phyloP scores from a whole-genome alignment of 2,797 vertebrate genomes.

The Cirrhinus mrigala region DNA sequence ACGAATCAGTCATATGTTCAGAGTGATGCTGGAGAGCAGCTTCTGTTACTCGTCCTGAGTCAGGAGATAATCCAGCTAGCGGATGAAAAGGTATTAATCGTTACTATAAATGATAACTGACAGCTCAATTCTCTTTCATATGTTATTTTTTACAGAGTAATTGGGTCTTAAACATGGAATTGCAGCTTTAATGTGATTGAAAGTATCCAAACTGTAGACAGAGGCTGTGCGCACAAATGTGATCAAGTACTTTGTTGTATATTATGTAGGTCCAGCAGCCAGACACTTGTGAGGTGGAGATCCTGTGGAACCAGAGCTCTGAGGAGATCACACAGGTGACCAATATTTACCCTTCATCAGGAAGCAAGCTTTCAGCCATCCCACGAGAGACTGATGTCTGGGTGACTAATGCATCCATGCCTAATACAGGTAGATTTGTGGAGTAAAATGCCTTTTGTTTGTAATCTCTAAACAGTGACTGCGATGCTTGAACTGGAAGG shows the following conservation, averaged over 20 bases:
- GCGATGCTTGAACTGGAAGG: not conserved
- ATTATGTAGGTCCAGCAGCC: conserved; percentile 87
- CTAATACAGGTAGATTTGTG: conserved; percentile 81
- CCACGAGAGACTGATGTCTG: conserved; percentile 85
- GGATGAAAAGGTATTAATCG: conserved; percentile 47
- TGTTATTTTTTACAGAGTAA: not conserved
- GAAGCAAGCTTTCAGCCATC: conserved; percentile 88
- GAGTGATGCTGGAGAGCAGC: conserved; percentile 79
- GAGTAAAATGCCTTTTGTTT: not conserved
- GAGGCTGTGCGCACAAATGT: too few species aligned
- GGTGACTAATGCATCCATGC: conserved; percentile 83
- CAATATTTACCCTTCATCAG: conserved; percentile 85
- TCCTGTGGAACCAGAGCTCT: conserved; percentile 86
- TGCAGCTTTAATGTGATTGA: not conserved
- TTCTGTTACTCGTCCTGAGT: conserved; percentile 85
- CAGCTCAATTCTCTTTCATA: not conserved
- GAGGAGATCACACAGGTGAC: conserved; percentile 85
- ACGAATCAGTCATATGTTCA: conserved; percentile 86
- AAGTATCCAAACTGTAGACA: not conserved
- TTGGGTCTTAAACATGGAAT: not conserved
- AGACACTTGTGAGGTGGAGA: conserved; percentile 89
- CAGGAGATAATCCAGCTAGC: conserved; percentile 91
- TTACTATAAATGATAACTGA: not conserved
- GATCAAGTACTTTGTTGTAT: not conserved
- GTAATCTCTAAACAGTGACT: too few species aligned